Base-by-base conservation (phyloP, 2,888 invertebrate species). In the Drosophila gaucha region DNA sequence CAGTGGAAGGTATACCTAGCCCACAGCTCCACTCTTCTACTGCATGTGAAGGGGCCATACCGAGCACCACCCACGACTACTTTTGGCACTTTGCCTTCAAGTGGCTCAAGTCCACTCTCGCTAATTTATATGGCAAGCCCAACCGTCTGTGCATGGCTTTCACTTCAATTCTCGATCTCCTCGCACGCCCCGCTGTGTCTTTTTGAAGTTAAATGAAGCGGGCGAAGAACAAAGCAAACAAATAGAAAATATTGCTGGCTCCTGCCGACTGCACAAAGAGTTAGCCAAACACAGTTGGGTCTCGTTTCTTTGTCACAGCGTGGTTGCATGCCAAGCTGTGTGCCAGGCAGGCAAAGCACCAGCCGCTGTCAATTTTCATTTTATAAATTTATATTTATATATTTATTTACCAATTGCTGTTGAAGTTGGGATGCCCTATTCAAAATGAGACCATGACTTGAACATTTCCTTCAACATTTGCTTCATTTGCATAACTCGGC, bases 81-180 rank as follows among this genome's bases (percentile, higher is more conserved):
- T 59, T 68, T 58, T 76, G 80, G 84, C 73, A 74, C 49, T 67
- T 46, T 26, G 50, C 64, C 58, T 50, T 82, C 68, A 69, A 80
- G 79, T 79, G 66, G 52, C 54, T 57, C 31, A 70, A 77, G 78
- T 60, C 56, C 74, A 77, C 84, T 80, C 84, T 56, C 60, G 84
- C 80, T 86, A 86, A 80, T 80, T 80, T 80, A 79, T 76, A 77
- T 66, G 16, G 20, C 20, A 63, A 63, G 31, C 46, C 41, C 44
- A 39, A 36, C 28, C 67, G 62, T 46, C 64, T 65, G 58, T 54
- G 52, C 55, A 30, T 52, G 58, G 60, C 31, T 57, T 58, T 58
- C 58, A 52, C 58, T 67, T 67, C 39, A 51, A 38, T 49, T 52
- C 41, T 9, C 20, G 14, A n/a, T 14, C 31, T 18, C 31, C 10